Percentiles rank a stretch among this genome's conserved stretches.
Conservation (phyloP, 2,797 vertebrate genomes). For the Apogon hyalosoma region DNA sequence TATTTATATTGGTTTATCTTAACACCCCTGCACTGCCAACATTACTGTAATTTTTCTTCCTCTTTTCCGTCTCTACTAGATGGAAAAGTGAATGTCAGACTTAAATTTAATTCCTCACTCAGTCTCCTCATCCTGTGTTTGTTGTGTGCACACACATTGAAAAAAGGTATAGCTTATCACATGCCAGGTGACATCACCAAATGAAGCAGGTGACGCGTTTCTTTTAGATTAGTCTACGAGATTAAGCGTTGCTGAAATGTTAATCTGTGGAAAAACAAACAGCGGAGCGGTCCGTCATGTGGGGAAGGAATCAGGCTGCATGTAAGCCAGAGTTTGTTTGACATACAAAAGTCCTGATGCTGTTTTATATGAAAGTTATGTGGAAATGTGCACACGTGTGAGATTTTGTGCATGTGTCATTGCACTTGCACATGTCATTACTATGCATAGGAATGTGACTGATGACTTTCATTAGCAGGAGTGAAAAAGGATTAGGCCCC, state of each 20-base stretch:
- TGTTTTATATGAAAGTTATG: conserved; percentile 21
- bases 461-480: conserved; percentile 81
- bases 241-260: conserved; percentile 54
- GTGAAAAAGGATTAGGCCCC: conserved; percentile 75
- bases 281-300: conserved; percentile 22
- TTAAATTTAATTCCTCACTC: conserved; percentile 38
- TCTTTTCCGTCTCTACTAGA: conserved; percentile 9
- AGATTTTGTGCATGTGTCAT: conserved; percentile 43
- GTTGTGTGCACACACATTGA: conserved; percentile 45
- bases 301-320: conserved; percentile 22
- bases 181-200: conserved; percentile 41
- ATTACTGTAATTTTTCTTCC: neutral
- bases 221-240: conserved; percentile 56
- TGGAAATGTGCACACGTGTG: conserved; percentile 22
- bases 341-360: conserved; percentile 40
- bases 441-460: conserved; percentile 76
- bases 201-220: conserved; percentile 51
- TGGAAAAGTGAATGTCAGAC: neutral
- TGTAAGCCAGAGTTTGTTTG: conserved; percentile 47
- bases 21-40: neutral
- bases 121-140: conserved; percentile 40
- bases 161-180: conserved; percentile 43
- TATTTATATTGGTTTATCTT: neutral
- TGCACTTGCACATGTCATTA: conserved; percentile 65
- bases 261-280: conserved; percentile 75